Base-by-base conservation (phyloP, 2,797 vertebrate species). In the Furcifer pardalis region DNA sequence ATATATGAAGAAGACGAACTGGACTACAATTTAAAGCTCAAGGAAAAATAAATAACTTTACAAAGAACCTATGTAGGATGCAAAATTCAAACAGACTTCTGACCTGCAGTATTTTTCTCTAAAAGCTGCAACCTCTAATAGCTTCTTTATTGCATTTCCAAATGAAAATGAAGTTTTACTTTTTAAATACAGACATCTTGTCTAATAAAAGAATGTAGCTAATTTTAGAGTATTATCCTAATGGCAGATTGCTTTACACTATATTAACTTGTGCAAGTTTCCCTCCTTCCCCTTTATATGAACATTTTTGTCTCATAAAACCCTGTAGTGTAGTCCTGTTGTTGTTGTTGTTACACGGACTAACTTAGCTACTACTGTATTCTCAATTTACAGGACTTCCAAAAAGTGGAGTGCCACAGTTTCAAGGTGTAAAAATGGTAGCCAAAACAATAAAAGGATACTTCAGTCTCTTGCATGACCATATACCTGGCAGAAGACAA, bases 81-180 rank as follows among this genome's bases (percentile, higher is more conserved):
- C 30, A 6, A 89, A 92, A 37, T 89, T 49, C 77, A 79, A 76
- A 77, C n/a, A n/a, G 65, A 56, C 71, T 88, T 91, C 86, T 13
- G 13, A 86, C 82, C 32, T 88, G 84, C 68, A 35, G 40, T 83
- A 89, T 23, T 60, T 92, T 84, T 87, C 42, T 72, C 86, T 69
- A 85, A 74, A 80, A 21, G 17, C 49, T 75, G 35, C 46, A 30
- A 60, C 75, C 63, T 83, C 65, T 66, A 66, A 35, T 82, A 32
- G 69, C 17, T 40, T 77, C 87, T 89, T 37, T 74, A 1, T 0
- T 86, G 73, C 25, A 2, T 92, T 71, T 93, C 83, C 75, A 82
- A 89, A 89, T 82, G 75, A 60, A 25, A 9, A 10, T 13, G 30
- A 52, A 87, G 37, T 72, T 91, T 73, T 90, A 49, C 78, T 89